Evolutionary conservation across 2,797 vertebrate genomes (phyloP).

Genomic region (Tauraco hartlaubi): DNA sequence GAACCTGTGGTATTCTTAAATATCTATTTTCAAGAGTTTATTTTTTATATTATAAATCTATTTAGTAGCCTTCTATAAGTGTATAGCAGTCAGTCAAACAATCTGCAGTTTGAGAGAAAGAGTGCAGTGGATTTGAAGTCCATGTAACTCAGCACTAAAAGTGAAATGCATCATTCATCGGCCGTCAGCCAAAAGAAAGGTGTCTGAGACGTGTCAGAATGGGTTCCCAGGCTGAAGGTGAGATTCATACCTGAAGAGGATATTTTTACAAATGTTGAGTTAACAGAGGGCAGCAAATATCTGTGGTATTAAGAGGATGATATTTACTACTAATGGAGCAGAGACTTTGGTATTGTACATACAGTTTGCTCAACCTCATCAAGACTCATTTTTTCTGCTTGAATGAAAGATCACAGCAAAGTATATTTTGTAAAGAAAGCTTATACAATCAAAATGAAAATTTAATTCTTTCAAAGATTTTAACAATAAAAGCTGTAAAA

Average conservation of each 20-base stretch:
- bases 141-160: background rate
- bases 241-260: background rate
- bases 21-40: background rate
- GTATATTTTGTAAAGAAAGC: background rate
- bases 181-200: background rate
- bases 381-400: background rate
- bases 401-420: background rate
- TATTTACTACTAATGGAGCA: background rate
- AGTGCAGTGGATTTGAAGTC: background rate
- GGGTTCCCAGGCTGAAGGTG: background rate
- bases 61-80: background rate
- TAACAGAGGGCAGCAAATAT: background rate
- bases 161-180: background rate
- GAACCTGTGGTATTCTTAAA: background rate
- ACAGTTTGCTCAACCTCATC: background rate
- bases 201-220: background rate
- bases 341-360: background rate
- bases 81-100: background rate
- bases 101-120: background rate
- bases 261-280: background rate
- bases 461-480: background rate
- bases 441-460: conserved; percentile 2
- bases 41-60: background rate
- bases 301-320: background rate
- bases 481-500: conserved; percentile 10